Evolutionary conservation across 35 echinoderm and acorn worm genomes (phyloP), one percentile per base, ranked within the genome.

Genomic region (Apostichopus japonicus): DNA sequence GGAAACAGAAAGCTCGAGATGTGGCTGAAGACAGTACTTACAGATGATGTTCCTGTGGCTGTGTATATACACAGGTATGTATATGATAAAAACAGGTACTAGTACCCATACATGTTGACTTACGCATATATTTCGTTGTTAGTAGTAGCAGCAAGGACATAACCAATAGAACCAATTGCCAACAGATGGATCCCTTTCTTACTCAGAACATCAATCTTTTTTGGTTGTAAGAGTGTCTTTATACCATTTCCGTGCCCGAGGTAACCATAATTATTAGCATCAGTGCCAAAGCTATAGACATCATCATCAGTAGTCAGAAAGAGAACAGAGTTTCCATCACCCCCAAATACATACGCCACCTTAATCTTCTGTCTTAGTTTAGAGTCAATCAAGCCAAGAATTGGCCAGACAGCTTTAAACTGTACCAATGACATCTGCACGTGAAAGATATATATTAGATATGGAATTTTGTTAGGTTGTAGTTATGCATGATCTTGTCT

Each of bases 51-150:
- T 44, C 33, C 33, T 44, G 33, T 44, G 33, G 33, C 33, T 44
- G 33, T 44, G 33, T 44, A 1, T 33, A n/a, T n/a, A n/a, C n/a
- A 44, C 33, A 4, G 33, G 33, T 44, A 44, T 44, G 33, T 3
- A 0, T 1, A 44, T 44, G 33, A 44, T 44, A 44, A 44, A 44
- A 44, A 4, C 33, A 44, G 33, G 2, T 44, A 44, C 33, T 44
- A 44, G 33, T 44, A 44, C 2, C 33, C 33, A 44, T 44, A 44
- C 33, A 44, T 44, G 2, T 44, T 61, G 21, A 89, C 90, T 79
- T 77, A 91, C 90, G 72, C 17, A 10, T 91, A 91, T 11, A 91
- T 79, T 91, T 91, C 90, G 6, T 72, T 58, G 73, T 91, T 77
- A 4, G 72, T 53, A 59, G 90, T 78, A 6, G 90, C 90, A 52